phyloP scores from a whole-genome alignment of 2,888 invertebrate species.

The Xylota sylvarum region DNA sequence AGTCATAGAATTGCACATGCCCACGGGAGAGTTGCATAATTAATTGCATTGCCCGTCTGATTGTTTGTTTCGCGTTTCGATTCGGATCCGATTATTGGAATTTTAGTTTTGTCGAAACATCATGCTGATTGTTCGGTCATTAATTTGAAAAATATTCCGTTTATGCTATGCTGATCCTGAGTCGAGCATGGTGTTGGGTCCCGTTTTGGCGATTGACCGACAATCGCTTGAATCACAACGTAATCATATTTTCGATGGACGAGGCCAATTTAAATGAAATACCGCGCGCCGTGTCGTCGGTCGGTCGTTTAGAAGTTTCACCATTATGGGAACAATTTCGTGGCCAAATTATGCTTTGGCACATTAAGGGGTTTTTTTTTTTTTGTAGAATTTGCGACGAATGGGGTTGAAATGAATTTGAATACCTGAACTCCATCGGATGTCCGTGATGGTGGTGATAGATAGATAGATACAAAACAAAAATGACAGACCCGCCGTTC shows the following conservation, averaged over 20 bases:
- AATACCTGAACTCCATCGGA: neutral
- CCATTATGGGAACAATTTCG: constrained; percentile 53
- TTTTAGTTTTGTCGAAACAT: constrained; percentile 40
- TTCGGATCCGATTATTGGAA: constrained; percentile 49
- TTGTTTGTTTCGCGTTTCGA: constrained; percentile 59
- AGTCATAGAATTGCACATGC: constrained; percentile 43
- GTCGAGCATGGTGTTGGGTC: neutral
- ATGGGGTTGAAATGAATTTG: neutral
- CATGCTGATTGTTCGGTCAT: constrained; percentile 48
- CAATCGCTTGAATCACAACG: constrained; percentile 63
- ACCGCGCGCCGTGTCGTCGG: no score
- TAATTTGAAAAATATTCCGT: constrained; percentile 72
- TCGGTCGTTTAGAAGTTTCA: constrained; percentile 38
- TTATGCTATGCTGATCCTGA: constrained; percentile 36
- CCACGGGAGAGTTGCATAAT: constrained; percentile 61
- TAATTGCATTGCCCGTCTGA: constrained; percentile 57
- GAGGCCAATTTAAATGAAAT: constrained; percentile 47
- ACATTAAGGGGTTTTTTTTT: constrained; percentile 6
- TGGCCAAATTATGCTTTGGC: constrained; percentile 27
- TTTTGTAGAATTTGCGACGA: no score
- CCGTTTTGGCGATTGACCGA: constrained; percentile 18
- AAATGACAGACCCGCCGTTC: neutral
- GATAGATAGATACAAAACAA: neutral
- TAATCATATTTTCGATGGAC: constrained; percentile 55
- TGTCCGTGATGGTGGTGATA: no score